Base-by-base conservation (phyloP, 2,797 vertebrate genomes). In the Lacerta agilis region DNA sequence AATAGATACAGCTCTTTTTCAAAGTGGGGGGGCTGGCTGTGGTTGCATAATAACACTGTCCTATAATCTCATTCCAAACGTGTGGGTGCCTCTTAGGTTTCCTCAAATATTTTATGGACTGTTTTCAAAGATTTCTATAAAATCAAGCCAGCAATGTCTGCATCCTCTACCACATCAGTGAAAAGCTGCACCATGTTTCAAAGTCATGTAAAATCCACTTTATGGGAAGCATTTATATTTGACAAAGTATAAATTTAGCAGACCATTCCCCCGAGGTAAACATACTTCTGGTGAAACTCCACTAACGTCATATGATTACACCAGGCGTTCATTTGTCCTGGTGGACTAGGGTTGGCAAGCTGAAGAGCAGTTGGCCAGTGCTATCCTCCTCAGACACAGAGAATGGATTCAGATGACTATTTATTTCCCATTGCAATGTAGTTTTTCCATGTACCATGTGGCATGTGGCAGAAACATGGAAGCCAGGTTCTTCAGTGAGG, bases 1-100 rank as follows among this genome's bases (percentile, higher is more conserved):
- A 97, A 97, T 90, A 1, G 93, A 97, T 96, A 94, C 69, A 6
- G 4, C 90, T 89, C 3, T 87, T 75, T 93, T 95, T 96, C 94
- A 92, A 90, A 95, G 95, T 94, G 88, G 95, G 94, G 89, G 89
- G 94, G 94, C 85, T 64, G 90, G 89, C 87, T 94, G 95, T 45
- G 96, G 97, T 95, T 92, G 95, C 81, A 90, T 94, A 96, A 91
- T 93, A 81, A 87, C 90, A 90, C 94, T 87, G 94, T 89, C 87
- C 95, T 97, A 83, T 97, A 96, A 97, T 97, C 97, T 96, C 88
- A 89, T 94, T 97, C 97, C 97, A 98, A 97, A 95, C 0, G 89
- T 93, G 96, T 92, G 97, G 97, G 96, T 92, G 94, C 95, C 95
- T 96, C 96, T 92, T 92, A 94, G 96, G 96, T 94, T 92, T 97